Conservation (phyloP, 2,797 vertebrate genomes). For the Prunella strophiata region DNA sequence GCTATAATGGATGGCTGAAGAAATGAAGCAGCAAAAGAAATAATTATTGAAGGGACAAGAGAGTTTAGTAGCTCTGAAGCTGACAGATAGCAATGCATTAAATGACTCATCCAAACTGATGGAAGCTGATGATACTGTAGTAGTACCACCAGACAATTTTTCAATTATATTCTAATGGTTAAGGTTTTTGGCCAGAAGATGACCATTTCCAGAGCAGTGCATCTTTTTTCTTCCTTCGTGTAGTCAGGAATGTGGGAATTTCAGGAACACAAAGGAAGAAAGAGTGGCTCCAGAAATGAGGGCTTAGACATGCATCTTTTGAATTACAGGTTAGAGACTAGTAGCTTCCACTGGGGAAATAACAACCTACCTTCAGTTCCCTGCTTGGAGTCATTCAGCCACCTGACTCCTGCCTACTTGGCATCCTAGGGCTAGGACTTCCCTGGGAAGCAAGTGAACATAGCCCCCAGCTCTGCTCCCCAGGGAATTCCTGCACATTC, state of each 20-base stretch:
- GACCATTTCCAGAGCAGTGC: not conserved
- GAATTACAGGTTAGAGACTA: not conserved
- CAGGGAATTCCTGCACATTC: not conserved
- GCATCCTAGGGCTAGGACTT: not conserved
- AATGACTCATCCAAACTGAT: not conserved
- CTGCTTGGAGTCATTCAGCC: not conserved
- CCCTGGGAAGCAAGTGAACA: not conserved
- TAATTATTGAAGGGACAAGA: conserved; percentile 19
- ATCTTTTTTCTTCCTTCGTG: not conserved
- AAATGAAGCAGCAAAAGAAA: conserved; percentile 16
- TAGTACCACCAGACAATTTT: not conserved
- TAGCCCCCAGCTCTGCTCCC: not conserved
- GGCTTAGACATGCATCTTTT: not conserved
- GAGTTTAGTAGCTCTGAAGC: not conserved
- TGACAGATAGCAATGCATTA: not conserved
- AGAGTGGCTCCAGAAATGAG: not conserved
- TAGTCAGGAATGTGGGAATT: not conserved
- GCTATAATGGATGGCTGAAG: not conserved
- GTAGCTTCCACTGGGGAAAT: not conserved
- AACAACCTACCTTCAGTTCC: not conserved
- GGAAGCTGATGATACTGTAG: not conserved
- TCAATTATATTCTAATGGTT: not conserved
- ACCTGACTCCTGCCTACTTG: not conserved
- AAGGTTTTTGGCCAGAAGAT: not conserved
- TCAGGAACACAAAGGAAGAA: not conserved